Evolutionary conservation across 2,113 vertebrate genomes (phyloP), one percentile per base, ranked within the genome.

Genomic region (Ivindomyrus marchei): DNA sequence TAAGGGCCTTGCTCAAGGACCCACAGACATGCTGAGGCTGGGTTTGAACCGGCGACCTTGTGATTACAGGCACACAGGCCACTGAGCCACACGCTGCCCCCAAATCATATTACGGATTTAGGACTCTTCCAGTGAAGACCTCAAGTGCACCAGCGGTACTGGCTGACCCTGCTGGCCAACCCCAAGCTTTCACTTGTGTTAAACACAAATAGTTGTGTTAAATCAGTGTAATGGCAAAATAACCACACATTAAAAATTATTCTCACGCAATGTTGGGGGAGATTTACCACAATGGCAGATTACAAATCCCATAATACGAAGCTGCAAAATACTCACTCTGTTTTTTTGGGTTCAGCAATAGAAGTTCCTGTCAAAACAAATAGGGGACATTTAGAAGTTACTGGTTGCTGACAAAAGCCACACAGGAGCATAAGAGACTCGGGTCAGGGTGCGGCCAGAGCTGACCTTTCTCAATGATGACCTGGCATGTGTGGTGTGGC

Each of bases 401-500:
- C 31, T 2, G 27, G 3, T 9, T 13, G 31, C 27, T 56, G 31
- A 50, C 27, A 53, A 39, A 52, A 52, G 6, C 31, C n/a, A 39
- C 47, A 62, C 42, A 66, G 62, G 62, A 27, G 24, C n/a, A 3
- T 24, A 19, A 80, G 27, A 89, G 27, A 7, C 17, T 87, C 17
- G 15, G 17, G 52, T 90, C 74, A 93, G 6, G 91, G 52, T 4
- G 92, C 4, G 4, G 42, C 15, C 17, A 45, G 6, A 10, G 21
- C 2, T 49, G 56, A 98, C 98, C 96, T 95, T 96, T 97, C 90
- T 97, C 97, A 91, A 96, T 89, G 91, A 98, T 94, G 92, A 99
- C 95, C 96, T 97, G 97, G 93, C 98, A 99, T 53, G 93, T 92
- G 47, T 99, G 98, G 94, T 94, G 93, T 39, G 96, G 95, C 89